A percentile compares a stretch with the other conserved stretches of the same genome.
phyloP scores from a whole-genome alignment of 2,888 invertebrate genomes.

The Brachyopa scutellaris region DNA sequence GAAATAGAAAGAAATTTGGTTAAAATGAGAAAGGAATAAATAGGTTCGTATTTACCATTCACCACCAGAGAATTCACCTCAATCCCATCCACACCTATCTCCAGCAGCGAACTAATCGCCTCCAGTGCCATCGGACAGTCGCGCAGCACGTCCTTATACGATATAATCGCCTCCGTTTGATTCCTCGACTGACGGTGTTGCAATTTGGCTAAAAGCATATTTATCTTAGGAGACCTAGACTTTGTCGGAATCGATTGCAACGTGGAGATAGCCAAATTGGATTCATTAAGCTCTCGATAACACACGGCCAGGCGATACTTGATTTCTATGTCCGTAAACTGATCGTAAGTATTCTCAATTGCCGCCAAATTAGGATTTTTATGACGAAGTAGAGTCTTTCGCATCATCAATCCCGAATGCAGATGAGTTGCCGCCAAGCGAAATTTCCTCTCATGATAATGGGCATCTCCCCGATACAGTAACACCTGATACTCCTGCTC shows the following conservation, averaged over 20 bases:
- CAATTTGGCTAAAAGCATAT: constrained; percentile 89
- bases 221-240: constrained; percentile 87
- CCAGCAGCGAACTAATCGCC: constrained; percentile 88
- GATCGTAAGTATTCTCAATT: constrained; percentile 77
- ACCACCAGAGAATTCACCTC: constrained; percentile 89
- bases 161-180: constrained; percentile 87
- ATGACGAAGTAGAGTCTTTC: constrained; percentile 77
- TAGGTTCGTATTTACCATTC: constrained; percentile 81
- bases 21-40: not conserved
- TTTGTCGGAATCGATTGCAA: constrained; percentile 83
- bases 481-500: constrained; percentile 87
- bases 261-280: constrained; percentile 83
- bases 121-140: constrained; percentile 90
- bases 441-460: constrained; percentile 86
- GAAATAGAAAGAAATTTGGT: constrained; percentile 17
- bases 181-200: constrained; percentile 85
- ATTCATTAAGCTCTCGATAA: constrained; percentile 86
- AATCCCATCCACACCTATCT: constrained; percentile 87
- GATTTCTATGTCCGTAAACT: constrained; percentile 85
- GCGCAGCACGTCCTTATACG: constrained; percentile 90
- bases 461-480: constrained; percentile 87
- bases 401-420: constrained; percentile 83
- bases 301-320: constrained; percentile 89
- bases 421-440: constrained; percentile 86
- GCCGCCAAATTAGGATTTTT: constrained; percentile 76